Evolutionary conservation across 1,140 invertebrate species (phyloP).

Genomic region (Conus betulinus): DNA sequence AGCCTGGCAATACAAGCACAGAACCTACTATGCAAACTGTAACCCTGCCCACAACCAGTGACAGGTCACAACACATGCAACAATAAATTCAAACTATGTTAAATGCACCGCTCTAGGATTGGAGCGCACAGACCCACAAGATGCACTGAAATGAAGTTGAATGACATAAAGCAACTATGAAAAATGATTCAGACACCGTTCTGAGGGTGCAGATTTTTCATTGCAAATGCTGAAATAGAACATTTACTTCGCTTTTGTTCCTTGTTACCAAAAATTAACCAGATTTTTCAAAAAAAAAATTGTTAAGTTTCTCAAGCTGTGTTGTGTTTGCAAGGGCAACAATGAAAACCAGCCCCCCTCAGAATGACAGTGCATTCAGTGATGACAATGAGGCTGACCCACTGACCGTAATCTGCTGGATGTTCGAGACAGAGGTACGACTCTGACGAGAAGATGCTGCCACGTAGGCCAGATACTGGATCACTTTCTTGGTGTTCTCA

Average conservation of each 20-base stretch:
- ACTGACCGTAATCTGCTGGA: constrained; percentile 64
- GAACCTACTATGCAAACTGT: not conserved
- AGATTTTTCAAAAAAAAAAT: no score
- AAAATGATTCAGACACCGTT: not conserved
- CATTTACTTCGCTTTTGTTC: not conserved
- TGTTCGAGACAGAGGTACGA: constrained; percentile 61
- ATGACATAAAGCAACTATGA: not conserved
- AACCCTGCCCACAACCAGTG: not conserved
- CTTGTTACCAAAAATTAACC: not conserved
- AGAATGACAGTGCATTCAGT: not conserved
- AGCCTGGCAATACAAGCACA: not conserved
- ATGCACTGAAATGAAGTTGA: not conserved
- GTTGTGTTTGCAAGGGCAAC: no score
- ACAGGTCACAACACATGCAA: not conserved
- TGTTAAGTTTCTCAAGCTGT: no score
- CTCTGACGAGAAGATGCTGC: constrained; percentile 85
- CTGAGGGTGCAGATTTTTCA: not conserved
- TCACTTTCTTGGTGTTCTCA: constrained; percentile 99
- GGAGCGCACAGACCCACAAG: not conserved
- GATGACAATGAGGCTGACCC: not conserved
- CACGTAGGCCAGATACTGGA: constrained; percentile 99
- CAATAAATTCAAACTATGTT: not conserved
- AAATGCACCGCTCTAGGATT: not conserved
- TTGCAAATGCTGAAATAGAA: not conserved
- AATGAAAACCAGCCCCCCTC: not conserved